Percentiles rank a stretch among this genome's conserved stretches.
phyloP scores from a whole-genome alignment of 2,797 vertebrate species.

The Protosalanx chinensis region DNA sequence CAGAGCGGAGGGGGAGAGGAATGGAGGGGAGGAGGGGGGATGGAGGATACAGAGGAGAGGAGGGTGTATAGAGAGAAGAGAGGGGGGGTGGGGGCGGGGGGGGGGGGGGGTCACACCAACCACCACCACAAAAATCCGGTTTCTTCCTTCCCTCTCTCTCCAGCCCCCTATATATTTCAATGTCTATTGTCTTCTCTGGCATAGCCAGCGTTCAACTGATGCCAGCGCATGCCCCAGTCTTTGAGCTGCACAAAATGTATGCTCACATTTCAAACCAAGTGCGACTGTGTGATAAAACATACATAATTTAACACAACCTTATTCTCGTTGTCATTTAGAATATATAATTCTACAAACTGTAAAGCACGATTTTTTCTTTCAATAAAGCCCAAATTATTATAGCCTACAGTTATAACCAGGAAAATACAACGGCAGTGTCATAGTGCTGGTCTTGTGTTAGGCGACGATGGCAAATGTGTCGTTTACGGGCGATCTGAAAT shows the following conservation, averaged over 20 bases:
- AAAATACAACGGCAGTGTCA: not conserved
- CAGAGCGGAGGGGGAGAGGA: slow-evolving; percentile 60
- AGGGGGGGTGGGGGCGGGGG: not conserved
- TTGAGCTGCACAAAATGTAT: slow-evolving; percentile 35
- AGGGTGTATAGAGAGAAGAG: slow-evolving; percentile 23
- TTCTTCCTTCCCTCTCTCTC: slow-evolving; percentile 60
- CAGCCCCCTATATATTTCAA: slow-evolving; percentile 64
- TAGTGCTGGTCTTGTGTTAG: not conserved
- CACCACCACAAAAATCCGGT: slow-evolving; percentile 65
- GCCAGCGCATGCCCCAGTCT: slow-evolving; percentile 20
- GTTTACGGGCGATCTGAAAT: not conserved
- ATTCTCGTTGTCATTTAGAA: not conserved
- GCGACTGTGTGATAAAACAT: not conserved
- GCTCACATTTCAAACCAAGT: slow-evolving; percentile 32
- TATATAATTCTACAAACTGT: not conserved
- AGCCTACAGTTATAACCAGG: too few species aligned
- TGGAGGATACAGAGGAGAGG: slow-evolving; percentile 23
- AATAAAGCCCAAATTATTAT: not conserved
- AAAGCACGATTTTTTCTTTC: not conserved
- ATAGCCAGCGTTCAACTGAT: slow-evolving; percentile 46
- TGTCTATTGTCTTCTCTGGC: slow-evolving; percentile 73
- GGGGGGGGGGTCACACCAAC: slow-evolving; percentile 65
- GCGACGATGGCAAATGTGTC: not conserved
- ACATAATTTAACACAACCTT: not conserved
- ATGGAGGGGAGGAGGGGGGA: slow-evolving; percentile 58